These are phyloP conservation scores for Rhogogaster chlorosoma DNA, from an alignment of 2,888 invertebrate species.

Conservation along the genomic window DNA sequence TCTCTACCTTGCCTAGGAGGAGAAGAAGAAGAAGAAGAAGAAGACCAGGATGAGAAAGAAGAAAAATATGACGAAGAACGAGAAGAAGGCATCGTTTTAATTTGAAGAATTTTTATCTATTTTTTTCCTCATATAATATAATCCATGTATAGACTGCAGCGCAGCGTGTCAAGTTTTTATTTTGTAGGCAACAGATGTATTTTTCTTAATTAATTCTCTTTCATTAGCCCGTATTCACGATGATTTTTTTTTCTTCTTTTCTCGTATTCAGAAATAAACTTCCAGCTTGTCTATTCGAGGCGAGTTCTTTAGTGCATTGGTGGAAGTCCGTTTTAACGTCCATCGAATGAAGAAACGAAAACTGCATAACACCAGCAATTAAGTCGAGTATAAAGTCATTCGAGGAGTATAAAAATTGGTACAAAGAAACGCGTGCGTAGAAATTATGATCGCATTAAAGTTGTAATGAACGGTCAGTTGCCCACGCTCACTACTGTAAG, in stretches of 20 bases:
- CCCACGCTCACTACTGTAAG: not conserved
- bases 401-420: constrained; percentile 56
- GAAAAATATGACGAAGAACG: not conserved
- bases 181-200: not conserved
- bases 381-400: constrained; percentile 61
- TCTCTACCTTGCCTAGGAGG: constrained; percentile 12
- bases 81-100: not conserved
- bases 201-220: not conserved
- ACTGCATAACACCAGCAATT: constrained; percentile 40
- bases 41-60: not conserved
- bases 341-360: not conserved
- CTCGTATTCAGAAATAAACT: not conserved
- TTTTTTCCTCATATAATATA: not conserved
- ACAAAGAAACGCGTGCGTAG: constrained; percentile 48
- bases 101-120: not conserved
- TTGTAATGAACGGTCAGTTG: constrained; percentile 59
- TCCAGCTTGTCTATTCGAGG: not conserved
- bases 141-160: not conserved
- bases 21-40: not conserved
- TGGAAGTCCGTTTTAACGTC: constrained; percentile 17
- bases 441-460: constrained; percentile 59
- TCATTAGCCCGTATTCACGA: constrained; percentile 22
- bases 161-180: not conserved
- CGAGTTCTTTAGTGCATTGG: constrained; percentile 7
- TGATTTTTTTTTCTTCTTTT: not conserved